Conservation (phyloP, 2,888 invertebrate genomes). For the Athalia rosae region DNA sequence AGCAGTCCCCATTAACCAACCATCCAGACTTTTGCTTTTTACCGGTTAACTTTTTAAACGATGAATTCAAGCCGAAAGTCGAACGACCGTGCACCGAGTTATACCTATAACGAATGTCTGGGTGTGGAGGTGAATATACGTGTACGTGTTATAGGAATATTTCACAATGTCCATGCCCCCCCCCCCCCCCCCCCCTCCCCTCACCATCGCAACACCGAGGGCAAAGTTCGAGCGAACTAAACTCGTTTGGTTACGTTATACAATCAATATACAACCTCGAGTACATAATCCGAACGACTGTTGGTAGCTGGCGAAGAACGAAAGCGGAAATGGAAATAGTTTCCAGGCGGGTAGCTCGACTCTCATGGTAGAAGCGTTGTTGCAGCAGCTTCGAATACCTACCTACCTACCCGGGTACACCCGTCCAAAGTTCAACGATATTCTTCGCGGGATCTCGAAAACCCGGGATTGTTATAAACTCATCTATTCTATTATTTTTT, state of each 20-base stretch:
- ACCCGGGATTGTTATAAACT: not conserved
- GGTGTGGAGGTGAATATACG: not conserved
- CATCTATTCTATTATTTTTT: not conserved
- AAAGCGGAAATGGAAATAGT: constrained; percentile 44
- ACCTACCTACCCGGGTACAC: not conserved
- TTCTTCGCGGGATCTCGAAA: constrained; percentile 9
- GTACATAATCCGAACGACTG: constrained; percentile 40
- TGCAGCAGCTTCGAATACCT: constrained; percentile 26
- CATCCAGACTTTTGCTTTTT: not conserved
- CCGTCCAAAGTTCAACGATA: constrained; percentile 27
- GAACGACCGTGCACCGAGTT: not conserved
- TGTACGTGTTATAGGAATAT: not conserved
- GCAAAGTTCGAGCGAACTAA: constrained; percentile 40
- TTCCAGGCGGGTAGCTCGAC: constrained; percentile 15
- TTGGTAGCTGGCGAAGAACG: constrained; percentile 33
- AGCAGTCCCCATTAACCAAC: not conserved
- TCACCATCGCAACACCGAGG: constrained; percentile 8
- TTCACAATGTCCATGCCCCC: constrained; percentile 19
- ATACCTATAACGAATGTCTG: not conserved
- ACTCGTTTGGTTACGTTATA: constrained; percentile 44
- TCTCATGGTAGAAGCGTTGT: constrained; percentile 4
- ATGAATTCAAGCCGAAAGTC: constrained; percentile 21
- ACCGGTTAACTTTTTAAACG: constrained; percentile 21
- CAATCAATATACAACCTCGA: constrained; percentile 44
- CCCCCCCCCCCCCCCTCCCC: not conserved